Percentiles rank a stretch among this genome's conserved stretches.
phyloP scores from a whole-genome alignment of 2,797 vertebrate genomes.

The Acipenser ruthenus region DNA sequence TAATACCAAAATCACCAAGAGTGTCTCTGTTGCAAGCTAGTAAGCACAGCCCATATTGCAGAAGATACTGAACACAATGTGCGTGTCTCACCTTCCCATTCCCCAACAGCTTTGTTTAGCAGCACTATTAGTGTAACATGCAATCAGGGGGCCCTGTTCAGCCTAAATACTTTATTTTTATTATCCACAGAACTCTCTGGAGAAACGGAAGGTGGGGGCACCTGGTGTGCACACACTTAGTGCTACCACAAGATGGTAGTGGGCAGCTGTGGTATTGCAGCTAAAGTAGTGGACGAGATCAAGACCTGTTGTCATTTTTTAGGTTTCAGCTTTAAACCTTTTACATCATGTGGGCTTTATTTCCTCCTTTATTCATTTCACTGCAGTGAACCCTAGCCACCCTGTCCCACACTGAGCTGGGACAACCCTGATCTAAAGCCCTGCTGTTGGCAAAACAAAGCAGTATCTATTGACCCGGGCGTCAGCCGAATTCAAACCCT shows the following conservation, averaged over 20 bases:
- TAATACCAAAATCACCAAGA: not conserved
- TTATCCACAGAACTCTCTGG: slow-evolving; percentile 23
- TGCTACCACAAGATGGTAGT: no score
- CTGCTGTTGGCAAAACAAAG: slow-evolving; percentile 29
- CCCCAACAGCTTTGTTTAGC: slow-evolving; percentile 21
- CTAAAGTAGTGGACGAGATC: no score
- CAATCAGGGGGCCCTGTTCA: slow-evolving; percentile 30
- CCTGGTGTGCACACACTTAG: slow-evolving; percentile 12
- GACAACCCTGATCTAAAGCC: slow-evolving; percentile 2
- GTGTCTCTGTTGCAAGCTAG: slow-evolving; percentile 1
- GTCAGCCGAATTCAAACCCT: slow-evolving; percentile 36
- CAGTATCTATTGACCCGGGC: slow-evolving; percentile 22
- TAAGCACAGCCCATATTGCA: not conserved
- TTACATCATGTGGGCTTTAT: no score
- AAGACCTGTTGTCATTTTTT: no score
- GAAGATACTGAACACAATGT: not conserved
- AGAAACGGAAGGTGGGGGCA: slow-evolving; percentile 21
- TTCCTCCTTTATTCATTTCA: no score
- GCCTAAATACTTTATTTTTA: slow-evolving; percentile 22
- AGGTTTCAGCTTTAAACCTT: no score
- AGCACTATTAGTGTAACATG: slow-evolving; percentile 28
- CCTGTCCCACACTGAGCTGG: slow-evolving; percentile 30
- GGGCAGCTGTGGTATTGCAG: no score
- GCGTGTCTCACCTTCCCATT: not conserved
- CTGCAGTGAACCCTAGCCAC: slow-evolving; percentile 18